Percentiles rank a stretch among this genome's conserved stretches.
phyloP scores from a whole-genome alignment of 2,113 vertebrate genomes.

The Psittacus erithacus region DNA sequence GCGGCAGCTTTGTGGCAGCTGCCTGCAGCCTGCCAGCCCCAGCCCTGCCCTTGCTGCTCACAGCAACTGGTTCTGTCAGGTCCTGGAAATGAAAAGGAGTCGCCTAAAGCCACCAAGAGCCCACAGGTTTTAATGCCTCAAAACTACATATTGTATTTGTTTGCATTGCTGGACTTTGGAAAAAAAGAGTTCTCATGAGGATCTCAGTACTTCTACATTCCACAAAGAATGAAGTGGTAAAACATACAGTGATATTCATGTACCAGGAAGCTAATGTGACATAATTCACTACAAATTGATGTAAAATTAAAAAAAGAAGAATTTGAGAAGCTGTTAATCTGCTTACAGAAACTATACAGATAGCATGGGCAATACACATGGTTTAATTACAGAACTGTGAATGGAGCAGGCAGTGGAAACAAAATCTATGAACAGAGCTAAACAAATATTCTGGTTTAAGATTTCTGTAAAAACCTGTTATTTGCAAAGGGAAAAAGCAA shows the following conservation, averaged over 20 bases:
- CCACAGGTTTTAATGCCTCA: neutral
- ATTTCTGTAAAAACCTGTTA: neutral
- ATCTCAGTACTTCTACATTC: neutral
- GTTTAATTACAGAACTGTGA: neutral
- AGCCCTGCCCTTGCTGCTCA: fast-evolving
- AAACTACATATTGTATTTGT: neutral
- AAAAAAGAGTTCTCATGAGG: neutral
- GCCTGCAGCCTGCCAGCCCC: neutral
- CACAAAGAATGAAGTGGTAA: neutral
- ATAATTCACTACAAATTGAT: neutral
- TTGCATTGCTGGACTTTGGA: neutral
- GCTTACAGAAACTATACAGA: neutral
- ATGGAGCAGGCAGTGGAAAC: neutral
- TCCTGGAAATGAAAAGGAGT: neutral
- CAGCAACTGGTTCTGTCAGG: neutral
- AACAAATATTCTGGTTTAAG: neutral
- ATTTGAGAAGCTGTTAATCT: neutral
- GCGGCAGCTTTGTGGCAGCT: neutral
- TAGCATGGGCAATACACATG: neutral
- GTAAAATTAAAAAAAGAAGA: neutral
- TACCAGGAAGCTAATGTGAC: neutral
- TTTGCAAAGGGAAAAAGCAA: neutral
- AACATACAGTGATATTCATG: neutral
- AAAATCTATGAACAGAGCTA: neutral
- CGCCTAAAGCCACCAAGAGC: neutral